phyloP scores from a whole-genome alignment of 2,113 vertebrate species.

The Lichenostomus cassidix region DNA sequence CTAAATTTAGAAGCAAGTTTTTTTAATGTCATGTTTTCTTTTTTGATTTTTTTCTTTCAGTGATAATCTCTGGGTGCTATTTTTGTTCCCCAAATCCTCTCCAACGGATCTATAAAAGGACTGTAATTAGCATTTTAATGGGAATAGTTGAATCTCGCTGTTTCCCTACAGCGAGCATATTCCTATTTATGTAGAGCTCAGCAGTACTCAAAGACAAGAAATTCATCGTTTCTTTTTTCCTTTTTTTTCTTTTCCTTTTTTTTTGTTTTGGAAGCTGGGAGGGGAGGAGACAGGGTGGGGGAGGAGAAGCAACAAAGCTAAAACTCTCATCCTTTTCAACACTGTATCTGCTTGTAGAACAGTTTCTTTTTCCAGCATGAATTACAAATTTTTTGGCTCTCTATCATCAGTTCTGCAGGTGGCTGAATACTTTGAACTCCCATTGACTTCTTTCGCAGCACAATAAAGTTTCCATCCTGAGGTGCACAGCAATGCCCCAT shows the following conservation, averaged over 20 bases:
- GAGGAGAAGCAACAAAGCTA: neutral
- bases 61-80: constrained; percentile 38
- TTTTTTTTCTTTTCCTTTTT: too few relatives aligned
- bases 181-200: constrained; percentile 42
- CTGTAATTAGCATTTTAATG: constrained; percentile 60
- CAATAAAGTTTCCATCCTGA: constrained; percentile 42
- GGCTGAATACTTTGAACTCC: constrained; percentile 48
- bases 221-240: neutral
- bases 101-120: constrained; percentile 32
- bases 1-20: constrained; percentile 41
- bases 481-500: constrained; percentile 23
- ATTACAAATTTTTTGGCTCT: constrained; percentile 36
- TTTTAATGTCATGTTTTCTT: constrained; percentile 38
- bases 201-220: constrained; percentile 40
- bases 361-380: neutral
- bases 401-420: constrained; percentile 44
- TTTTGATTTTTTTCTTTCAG: neutral
- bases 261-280: neutral
- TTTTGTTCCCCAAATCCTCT: constrained; percentile 39
- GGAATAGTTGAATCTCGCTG: constrained; percentile 25
- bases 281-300: neutral
- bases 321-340: neutral
- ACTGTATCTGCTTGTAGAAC: neutral
- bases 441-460: constrained; percentile 39
- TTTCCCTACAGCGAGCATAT: constrained; percentile 26